These are phyloP conservation scores for Pelmatolapia mariae DNA, from an alignment of 2,113 vertebrate genomes.

Conservation along the genomic window DNA sequence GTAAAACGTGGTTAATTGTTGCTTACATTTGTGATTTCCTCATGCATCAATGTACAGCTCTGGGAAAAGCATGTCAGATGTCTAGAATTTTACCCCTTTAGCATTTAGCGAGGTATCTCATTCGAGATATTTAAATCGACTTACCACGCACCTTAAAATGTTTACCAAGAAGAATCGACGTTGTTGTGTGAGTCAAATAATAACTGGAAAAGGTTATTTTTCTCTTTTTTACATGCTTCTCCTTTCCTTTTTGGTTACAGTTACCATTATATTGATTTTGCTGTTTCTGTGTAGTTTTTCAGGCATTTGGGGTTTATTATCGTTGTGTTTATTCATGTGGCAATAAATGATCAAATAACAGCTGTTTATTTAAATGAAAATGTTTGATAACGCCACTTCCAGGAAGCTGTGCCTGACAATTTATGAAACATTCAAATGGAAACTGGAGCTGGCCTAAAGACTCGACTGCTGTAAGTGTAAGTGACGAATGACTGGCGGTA, in stretches of 20 bases:
- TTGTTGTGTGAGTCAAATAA: rapidly evolving
- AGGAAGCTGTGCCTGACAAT: neutral
- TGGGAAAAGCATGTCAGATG: neutral
- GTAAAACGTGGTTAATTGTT: neutral
- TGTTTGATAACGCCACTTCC: rapidly evolving
- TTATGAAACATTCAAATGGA: neutral
- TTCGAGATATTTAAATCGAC: neutral
- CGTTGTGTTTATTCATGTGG: rapidly evolving
- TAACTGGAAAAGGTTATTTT: neutral
- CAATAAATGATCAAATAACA: neutral
- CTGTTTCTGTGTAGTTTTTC: neutral
- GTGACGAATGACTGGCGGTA: neutral
- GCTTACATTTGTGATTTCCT: neutral
- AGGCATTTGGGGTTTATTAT: neutral
- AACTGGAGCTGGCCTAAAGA: neutral
- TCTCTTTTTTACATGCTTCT: neutral
- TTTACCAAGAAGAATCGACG: neutral
- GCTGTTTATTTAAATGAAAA: neutral
- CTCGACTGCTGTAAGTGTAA: neutral
- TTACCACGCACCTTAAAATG: neutral
- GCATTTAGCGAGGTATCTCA: neutral
- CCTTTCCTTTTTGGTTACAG: rapidly evolving
- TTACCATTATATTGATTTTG: neutral
- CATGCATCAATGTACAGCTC: no score
- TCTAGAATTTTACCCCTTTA: no score